phyloP scores from a whole-genome alignment of 2,888 invertebrate species.

The Sarcophaga carnaria region DNA sequence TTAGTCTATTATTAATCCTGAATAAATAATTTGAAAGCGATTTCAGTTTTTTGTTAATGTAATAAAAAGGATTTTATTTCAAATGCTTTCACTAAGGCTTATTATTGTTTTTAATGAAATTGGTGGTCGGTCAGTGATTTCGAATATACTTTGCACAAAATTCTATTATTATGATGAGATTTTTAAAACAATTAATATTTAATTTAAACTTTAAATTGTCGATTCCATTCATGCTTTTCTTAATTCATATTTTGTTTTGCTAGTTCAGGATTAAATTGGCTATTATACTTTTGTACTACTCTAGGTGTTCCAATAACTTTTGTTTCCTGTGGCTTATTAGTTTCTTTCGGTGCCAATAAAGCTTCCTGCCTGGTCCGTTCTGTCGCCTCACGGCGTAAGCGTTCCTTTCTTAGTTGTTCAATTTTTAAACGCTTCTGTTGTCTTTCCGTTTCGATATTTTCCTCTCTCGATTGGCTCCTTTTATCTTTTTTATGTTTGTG shows the following conservation, averaged over 20 bases:
- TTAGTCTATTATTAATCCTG: no score
- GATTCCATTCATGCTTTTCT: background rate
- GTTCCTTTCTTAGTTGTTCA: conserved; percentile 75
- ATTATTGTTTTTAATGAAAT: no score
- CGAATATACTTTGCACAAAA: no score
- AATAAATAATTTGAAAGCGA: no score
- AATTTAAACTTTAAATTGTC: no score
- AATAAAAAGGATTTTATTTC: no score
- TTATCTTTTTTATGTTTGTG: conserved; percentile 66
- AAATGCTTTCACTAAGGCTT: no score
- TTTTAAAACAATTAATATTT: no score
- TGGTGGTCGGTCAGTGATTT: no score
- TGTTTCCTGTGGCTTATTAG: conserved; percentile 48
- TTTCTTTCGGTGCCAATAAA: conserved; percentile 85
- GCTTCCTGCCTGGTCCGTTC: conserved; percentile 89
- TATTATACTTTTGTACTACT: conserved; percentile 93
- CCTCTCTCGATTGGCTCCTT: conserved; percentile 45
- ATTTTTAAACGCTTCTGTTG: conserved; percentile 77
- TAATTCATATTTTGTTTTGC: conserved; percentile 88
- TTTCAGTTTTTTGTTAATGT: no score
- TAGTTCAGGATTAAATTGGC: conserved; percentile 96
- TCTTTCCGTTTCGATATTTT: conserved; percentile 71
- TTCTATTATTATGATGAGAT: no score
- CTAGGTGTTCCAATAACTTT: conserved; percentile 75
- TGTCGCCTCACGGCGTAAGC: conserved; percentile 90